Base-by-base conservation (phyloP, 2,113 vertebrate genomes). In the Pachypanchax playfairii region DNA sequence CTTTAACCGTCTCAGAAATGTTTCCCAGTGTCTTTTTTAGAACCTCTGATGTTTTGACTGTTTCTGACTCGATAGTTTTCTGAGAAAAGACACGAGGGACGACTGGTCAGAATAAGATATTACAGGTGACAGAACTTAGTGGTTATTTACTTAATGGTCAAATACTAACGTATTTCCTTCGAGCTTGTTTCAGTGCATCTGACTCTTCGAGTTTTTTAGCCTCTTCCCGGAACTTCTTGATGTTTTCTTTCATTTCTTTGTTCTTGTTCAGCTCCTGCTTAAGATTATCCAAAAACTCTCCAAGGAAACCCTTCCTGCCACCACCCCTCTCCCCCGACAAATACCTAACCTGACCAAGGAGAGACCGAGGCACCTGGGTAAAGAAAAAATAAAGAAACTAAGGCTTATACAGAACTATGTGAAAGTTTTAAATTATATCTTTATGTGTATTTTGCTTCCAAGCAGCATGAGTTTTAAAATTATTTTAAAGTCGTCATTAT, bases 51-150 rank as follows among this genome's bases (percentile, higher is more conserved):
- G 97, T 98, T 69, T 94, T 95, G 29, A 90, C 91, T 0, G 97
- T 99, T 87, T 99, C 96, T 1, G 96, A 98, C 47, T 99, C 97
- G 2, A 98, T 98, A 10, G 85, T 95, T 98, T 96, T 96, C 97
- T 98, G 55, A 3, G 33, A 20, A 10, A 55, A 71, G 8, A 52
- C 0, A 35, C 4, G 47, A 3, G 15, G 6, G 1, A 3, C 7
- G 4, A 39, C 3, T 3, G 5, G 13, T 41, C 4, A 4, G n/a
- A 35, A 11, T 6, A 11, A 35, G 11, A 10, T 35, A 11, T 35
- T 6, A 26, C 12, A 47, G 22, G 13, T 14, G 12, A 25, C 5
- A 25, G 28, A 48, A 48, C 9, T 13, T 20, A 18, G 18, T 11
- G 21, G n/a, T 21, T n/a, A 20, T 33, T 20, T 51, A 31, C 28